Base-by-base conservation (phyloP, 2,113 vertebrate genomes). In the Glareola pratincola region DNA sequence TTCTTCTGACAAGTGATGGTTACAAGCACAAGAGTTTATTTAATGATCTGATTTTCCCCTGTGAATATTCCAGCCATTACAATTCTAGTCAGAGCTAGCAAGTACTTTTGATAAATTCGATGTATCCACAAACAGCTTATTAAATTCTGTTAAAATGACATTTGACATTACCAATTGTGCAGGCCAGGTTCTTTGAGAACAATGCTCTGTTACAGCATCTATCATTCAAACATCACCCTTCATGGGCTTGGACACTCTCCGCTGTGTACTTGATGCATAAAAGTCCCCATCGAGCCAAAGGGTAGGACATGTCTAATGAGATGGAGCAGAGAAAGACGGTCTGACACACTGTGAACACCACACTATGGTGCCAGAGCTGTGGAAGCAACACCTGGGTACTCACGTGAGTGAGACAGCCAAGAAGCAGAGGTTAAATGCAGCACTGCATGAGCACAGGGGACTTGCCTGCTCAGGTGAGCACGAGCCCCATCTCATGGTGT, bases 91-190 rank as follows among this genome's bases (percentile, higher is more conserved):
- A 72, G 56, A 56, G 48, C 36, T 59, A 68, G 30, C 37, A 89
- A 89, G 48, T 7, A 36, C 47, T 75, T 94, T 51, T 53, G 73
- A 91, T 30, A 89, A 92, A 94, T 57, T 72, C 53, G 68, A 18
- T 56, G 14, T 36, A 82, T 68, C 37, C 60, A 59, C 57, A 78
- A 60, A 68, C 18, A 78, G 22, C 36, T 48, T 53, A 68, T 26
- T 71, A 50, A 90, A 75, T 84, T 81, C 76, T 92, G 41, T 45
- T 85, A 57, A 81, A 91, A 72, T 81, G 9, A 66, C 64, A 84
- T 75, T 87, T 89, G 64, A 72, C 64, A 62, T 85, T 60, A 66
- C 21, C 43, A 72, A 15, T 15, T 37, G 36, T 18, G 4, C 32
- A 63, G 62, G 9, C 5, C 67, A 67, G 10, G 37, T 41, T 82